These are phyloP conservation scores for Alitta virens DNA, from an alignment of 2,888 invertebrate genomes.

Conservation along the genomic window DNA sequence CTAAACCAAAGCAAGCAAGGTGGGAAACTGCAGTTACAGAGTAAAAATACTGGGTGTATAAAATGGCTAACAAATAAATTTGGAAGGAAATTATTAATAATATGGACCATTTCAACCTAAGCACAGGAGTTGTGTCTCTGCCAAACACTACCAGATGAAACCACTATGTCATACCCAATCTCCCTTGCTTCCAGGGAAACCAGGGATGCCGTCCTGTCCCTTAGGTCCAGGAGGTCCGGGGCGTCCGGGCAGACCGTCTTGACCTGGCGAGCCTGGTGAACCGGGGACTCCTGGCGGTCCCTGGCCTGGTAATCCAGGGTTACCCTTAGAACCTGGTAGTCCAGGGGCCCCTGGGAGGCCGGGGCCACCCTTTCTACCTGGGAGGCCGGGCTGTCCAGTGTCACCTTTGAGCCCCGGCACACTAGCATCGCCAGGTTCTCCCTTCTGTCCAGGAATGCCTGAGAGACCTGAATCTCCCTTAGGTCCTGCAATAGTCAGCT, in stretches of 20 bases:
- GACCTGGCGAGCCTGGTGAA: conserved; percentile 14
- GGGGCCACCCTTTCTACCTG: conserved; percentile 16
- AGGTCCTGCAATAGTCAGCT: not conserved
- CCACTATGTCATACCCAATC: conserved; percentile 2
- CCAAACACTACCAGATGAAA: too few relatives aligned
- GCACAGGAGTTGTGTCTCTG: too few relatives aligned
- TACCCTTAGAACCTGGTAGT: conserved; percentile 25
- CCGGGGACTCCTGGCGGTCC: conserved; percentile 18
- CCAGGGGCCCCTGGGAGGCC: conserved; percentile 11
- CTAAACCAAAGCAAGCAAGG: too few relatives aligned
- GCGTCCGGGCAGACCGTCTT: not conserved
- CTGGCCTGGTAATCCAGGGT: conserved; percentile 10
- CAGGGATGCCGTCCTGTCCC: conserved; percentile 17
- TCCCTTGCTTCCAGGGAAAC: conserved; percentile 37
- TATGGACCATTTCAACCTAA: too few relatives aligned
- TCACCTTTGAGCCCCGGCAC: conserved; percentile 31
- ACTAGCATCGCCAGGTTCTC: conserved; percentile 54
- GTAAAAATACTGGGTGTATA: too few relatives aligned
- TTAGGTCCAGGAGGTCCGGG: conserved; percentile 20
- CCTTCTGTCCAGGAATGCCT: conserved; percentile 29
- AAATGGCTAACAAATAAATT: too few relatives aligned
- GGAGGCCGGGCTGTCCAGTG: conserved; percentile 26
- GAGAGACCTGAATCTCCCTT: conserved; percentile 34
- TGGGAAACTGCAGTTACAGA: too few relatives aligned
- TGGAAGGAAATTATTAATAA: too few relatives aligned